Conservation (phyloP, 2,113 vertebrate species). For the Corythornis cristatus region DNA sequence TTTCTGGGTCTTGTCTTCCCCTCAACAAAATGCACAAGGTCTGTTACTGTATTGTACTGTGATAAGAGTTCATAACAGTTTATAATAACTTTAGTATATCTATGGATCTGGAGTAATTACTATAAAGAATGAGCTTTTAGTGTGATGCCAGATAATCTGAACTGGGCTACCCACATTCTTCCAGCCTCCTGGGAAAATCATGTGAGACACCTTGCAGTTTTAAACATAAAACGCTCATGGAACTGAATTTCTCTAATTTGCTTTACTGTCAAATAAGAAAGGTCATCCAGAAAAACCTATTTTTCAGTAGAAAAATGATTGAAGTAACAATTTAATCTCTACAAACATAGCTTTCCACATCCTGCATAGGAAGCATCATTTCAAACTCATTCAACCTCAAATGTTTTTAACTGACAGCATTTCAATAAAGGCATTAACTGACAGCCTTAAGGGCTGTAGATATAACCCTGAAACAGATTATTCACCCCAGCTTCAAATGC, state of each 20-base stretch:
- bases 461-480: not conserved
- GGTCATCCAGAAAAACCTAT: not conserved
- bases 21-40: not conserved
- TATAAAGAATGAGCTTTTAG: not conserved
- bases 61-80: not conserved
- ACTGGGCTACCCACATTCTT: not conserved
- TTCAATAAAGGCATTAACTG: not conserved
- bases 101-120: not conserved
- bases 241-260: not conserved
- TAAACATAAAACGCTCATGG: not conserved
- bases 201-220: not conserved
- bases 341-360: not conserved
- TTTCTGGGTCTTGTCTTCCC: not conserved
- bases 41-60: not conserved
- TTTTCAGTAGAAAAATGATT: not conserved
- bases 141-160: not conserved
- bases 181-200: not conserved
- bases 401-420: too few relatives aligned
- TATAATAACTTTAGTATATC: not conserved
- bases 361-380: not conserved
- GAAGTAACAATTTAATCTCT: not conserved
- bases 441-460: not conserved
- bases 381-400: not conserved
- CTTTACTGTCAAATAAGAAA: not conserved
- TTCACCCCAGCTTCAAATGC: not conserved